A percentile compares a stretch with the other conserved stretches of the same genome.
Evolutionary conservation across 2,888 invertebrate species (phyloP).

Genomic region (Erebia aethiops): DNA sequence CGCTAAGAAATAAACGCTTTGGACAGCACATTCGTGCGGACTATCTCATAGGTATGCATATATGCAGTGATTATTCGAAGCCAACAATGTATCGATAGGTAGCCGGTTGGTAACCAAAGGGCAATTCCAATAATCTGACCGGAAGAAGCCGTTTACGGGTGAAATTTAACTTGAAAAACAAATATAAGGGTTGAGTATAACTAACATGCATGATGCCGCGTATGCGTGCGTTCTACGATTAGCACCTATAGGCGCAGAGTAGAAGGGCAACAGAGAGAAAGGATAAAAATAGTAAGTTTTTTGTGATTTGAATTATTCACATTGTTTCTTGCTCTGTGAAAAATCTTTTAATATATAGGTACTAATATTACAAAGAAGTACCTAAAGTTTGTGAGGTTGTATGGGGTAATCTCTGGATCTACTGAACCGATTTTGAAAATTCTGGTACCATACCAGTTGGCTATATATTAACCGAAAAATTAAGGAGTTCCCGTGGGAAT

Average conservation of each 20-base stretch:
- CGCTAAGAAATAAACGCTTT: no score
- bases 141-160: constrained; percentile 75
- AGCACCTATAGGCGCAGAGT: constrained; percentile 66
- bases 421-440: no score
- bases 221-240: constrained; percentile 63
- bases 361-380: no score
- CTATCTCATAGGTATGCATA: no score
- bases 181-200: constrained; percentile 74
- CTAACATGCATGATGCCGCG: constrained; percentile 64
- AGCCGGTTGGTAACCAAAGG: constrained; percentile 51
- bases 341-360: no score
- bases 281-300: not conserved
- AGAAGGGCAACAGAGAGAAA: constrained; percentile 45
- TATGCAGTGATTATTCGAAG: not conserved
- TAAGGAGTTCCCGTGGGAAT: no score
- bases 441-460: no score
- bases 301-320: not conserved
- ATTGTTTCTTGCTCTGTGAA: not conserved
- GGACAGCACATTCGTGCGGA: no score
- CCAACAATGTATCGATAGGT: constrained; percentile 15
- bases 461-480: no score
- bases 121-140: constrained; percentile 73
- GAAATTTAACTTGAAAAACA: constrained; percentile 70
- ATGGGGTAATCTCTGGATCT: no score
- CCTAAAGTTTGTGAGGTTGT: no score